A percentile compares a stretch with the other conserved stretches of the same genome.
These are phyloP conservation scores for Rana temporaria DNA, from an alignment of 2,113 vertebrate species.

Conservation along the genomic window DNA sequence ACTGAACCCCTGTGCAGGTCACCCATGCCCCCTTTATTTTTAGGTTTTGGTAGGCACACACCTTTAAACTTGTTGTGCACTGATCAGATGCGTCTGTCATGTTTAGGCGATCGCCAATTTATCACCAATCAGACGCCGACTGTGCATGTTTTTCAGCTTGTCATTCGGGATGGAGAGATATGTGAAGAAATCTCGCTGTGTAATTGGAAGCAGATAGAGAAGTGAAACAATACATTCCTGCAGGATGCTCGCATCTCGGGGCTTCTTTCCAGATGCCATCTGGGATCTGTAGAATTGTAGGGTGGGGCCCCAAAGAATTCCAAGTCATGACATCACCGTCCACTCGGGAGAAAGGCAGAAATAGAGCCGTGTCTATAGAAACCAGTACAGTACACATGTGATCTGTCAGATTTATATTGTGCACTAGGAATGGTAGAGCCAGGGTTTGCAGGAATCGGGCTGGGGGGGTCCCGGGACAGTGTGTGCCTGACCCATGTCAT, in stretches of 20 bases:
- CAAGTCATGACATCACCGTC: conserved; percentile 31
- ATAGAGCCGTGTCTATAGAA: conserved; percentile 7
- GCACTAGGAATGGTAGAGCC: background rate
- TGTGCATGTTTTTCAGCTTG: no score
- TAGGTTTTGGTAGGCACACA: no score
- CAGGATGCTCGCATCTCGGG: conserved; percentile 4
- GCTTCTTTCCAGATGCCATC: conserved; percentile 46
- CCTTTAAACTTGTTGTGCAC: no score
- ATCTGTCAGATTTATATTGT: background rate
- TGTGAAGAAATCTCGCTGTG: background rate
- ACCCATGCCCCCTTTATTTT: no score
- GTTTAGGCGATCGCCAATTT: no score
- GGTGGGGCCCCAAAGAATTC: conserved; percentile 36
- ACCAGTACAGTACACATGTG: background rate
- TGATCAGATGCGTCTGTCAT: no score
- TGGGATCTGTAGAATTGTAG: background rate
- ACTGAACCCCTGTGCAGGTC: no score
- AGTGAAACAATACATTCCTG: conserved; percentile 30
- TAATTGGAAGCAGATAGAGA: conserved; percentile 49
- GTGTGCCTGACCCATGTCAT: background rate
- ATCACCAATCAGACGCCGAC: no score
- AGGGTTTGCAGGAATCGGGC: background rate
- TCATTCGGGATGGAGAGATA: no score
- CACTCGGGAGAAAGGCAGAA: background rate
- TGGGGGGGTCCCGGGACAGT: background rate